phyloP scores from a whole-genome alignment of 1,140 invertebrate species.

The Amyelois transitella region DNA sequence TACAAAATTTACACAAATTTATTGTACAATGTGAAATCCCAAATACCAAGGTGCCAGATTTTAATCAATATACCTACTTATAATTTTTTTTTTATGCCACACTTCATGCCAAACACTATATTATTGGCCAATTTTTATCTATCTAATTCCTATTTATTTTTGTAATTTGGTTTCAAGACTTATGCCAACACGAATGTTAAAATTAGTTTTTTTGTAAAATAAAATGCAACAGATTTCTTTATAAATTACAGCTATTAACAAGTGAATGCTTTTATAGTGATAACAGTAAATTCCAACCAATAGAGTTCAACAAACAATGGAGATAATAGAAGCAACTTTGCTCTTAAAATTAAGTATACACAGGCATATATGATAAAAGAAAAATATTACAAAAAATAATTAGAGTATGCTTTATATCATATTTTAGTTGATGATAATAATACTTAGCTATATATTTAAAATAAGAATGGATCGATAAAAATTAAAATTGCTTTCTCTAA shows the following conservation, averaged over 20 bases:
- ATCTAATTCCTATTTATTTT: not conserved
- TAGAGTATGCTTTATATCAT: not conserved
- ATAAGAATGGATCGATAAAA: not conserved
- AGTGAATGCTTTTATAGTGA: not conserved
- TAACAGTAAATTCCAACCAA: not conserved
- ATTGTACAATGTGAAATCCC: not conserved
- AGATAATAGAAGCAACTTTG: not conserved
- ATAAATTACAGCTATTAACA: not conserved
- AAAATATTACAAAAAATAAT: not conserved
- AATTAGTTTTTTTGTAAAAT: too few species aligned
- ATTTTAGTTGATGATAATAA: too few species aligned
- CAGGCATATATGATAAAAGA: not conserved
- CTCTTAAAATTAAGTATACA: not conserved
- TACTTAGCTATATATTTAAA: not conserved
- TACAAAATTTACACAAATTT: conserved; percentile 4
- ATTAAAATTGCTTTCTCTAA: conserved; percentile 6
- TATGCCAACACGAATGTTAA: too few species aligned
- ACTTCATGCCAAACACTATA: not conserved
- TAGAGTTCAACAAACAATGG: not conserved
- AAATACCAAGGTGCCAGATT: not conserved
- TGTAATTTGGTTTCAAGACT: too few species aligned
- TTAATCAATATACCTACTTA: not conserved
- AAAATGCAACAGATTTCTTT: not conserved
- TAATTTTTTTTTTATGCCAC: not conserved
- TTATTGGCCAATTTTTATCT: not conserved